Conservation (phyloP, 2,888 invertebrate species). For the Campoplex nolae region DNA sequence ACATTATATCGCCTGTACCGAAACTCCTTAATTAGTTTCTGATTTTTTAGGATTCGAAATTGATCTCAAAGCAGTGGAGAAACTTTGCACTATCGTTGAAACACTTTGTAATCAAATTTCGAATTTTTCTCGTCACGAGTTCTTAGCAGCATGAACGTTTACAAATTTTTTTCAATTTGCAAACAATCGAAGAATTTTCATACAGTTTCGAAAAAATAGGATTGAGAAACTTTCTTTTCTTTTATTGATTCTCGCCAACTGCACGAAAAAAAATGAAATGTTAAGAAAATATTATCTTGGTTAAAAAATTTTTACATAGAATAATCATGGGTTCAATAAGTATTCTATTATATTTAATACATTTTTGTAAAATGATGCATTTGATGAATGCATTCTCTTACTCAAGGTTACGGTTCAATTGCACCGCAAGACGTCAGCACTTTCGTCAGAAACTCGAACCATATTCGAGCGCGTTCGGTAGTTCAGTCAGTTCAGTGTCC, state of each 20-base stretch:
- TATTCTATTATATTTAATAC: neutral
- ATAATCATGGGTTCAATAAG: neutral
- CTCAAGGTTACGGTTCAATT: neutral
- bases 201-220: no score
- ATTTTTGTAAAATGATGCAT: neutral
- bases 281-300: neutral
- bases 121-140: neutral
- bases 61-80: neutral
- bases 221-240: no score
- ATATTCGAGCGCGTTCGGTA: neutral
- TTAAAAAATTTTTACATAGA: neutral
- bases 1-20: no score
- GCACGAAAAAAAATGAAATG: neutral
- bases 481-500: conserved; percentile 35
- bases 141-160: no score
- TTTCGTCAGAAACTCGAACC: conserved; percentile 2
- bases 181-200: no score
- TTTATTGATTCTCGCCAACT: no score
- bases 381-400: conserved; percentile 10
- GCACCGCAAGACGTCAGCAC: conserved; percentile 34
- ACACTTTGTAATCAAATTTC: neutral
- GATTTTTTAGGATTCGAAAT: neutral
- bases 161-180: neutral
- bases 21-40: no score
- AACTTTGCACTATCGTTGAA: neutral